Base-by-base conservation (phyloP, 2,888 invertebrate species). In the Tachina fera region DNA sequence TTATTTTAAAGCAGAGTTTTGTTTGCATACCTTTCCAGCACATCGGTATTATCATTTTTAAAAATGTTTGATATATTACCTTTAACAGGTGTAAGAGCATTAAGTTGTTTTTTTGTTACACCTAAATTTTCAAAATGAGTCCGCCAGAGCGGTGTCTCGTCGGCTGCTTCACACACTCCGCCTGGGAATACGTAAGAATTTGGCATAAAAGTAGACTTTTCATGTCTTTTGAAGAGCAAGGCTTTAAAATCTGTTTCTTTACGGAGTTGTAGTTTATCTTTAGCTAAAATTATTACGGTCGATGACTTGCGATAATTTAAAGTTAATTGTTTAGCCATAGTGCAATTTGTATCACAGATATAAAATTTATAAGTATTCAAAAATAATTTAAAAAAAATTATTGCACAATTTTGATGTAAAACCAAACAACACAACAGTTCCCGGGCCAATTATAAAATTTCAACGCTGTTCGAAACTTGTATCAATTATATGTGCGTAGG, bases 181-280 rank as follows among this genome's bases (percentile, higher is more conserved):
- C 98, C 98, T 49, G 98, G 98, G 93, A 98, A 98, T 61, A 98
- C 98, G 0, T 79, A 61, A 0, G 83, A 83, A 11, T 87, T 87
- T 0, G 87, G 83, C 80, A 82, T 82, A 72, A 84, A 87, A 10
- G 85, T 67, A 13, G 87, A 61, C 10, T 86, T 83, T 22, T 76
- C 78, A 43, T 83, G 78, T 2, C 87, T 83, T 31, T 86, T 85
- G n/a, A 87, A 87, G 1, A 87, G 60, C 31, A 87, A 58, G 2
- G 68, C 76, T 51, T 87, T 86, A 51, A 76, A 86, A 22, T 86
- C 76, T 0, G 61, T 3, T 10, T 79, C 60, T 14, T 79, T 76
- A 19, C 53, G 39, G 8, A 65, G 1, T 31, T 75, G 31, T 14
- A 76, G 11, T 19, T 60, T 72, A 51, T 86, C 72, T 49, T 68